Conservation (phyloP, 2,113 vertebrate species). For the Amphilophus citrinellus region DNA sequence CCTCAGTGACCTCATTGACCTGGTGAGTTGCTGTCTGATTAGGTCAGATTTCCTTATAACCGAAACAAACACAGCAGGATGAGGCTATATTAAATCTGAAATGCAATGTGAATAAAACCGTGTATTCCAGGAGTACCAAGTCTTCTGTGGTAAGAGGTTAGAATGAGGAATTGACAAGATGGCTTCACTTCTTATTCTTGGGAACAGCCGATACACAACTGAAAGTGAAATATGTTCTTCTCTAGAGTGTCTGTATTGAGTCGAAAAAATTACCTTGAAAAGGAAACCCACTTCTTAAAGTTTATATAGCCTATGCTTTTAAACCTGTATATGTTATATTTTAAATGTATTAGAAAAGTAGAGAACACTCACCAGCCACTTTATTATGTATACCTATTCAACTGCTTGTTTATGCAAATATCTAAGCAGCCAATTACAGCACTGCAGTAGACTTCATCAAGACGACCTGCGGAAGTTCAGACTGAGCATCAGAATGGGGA, state of each 20-base stretch:
- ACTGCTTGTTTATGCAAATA: background rate
- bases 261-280: background rate
- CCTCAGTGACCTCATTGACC: constrained; percentile 99
- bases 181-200: background rate
- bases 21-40: constrained; percentile 83
- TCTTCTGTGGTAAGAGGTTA: background rate
- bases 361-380: too few species aligned
- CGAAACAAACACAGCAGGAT: background rate
- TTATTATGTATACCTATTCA: background rate
- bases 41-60: background rate
- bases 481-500: too few species aligned
- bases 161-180: background rate
- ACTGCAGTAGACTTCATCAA: too few species aligned
- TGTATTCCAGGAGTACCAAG: too few species aligned
- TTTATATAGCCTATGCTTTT: background rate
- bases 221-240: background rate
- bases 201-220: background rate
- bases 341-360: too few species aligned
- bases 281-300: background rate
- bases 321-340: background rate
- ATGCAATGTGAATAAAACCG: background rate
- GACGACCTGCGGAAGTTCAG: too few species aligned
- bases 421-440: background rate
- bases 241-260: background rate
- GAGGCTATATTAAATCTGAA: background rate